Conservation (phyloP, 2,113 vertebrate genomes). For the Choloepus hoffmanni region DNA sequence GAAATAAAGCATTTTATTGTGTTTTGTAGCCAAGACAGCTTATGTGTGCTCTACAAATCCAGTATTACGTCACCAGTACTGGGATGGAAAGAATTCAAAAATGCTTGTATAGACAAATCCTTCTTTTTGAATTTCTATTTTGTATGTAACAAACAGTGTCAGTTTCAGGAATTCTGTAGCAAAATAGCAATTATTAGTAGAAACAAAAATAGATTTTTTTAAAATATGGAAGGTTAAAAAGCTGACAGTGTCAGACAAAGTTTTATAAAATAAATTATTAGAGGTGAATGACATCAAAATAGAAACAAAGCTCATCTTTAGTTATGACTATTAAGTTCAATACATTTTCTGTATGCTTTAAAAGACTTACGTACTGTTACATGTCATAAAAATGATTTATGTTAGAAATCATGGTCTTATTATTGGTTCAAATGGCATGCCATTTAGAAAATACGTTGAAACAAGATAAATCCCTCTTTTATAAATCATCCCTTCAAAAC, state of each 20-base stretch:
- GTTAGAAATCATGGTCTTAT: neutral
- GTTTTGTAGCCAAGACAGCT: slow-evolving; percentile 53
- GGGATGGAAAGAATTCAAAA: slow-evolving; percentile 50
- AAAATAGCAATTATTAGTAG: neutral
- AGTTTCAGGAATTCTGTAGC: neutral
- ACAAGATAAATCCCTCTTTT: neutral
- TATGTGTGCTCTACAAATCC: slow-evolving; percentile 26
- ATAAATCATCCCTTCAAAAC: neutral
- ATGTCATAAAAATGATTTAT: neutral
- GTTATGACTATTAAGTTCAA: neutral
- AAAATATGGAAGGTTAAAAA: neutral
- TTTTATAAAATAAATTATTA: neutral
- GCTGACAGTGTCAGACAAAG: neutral
- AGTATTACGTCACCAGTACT: neutral
- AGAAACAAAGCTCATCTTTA: neutral
- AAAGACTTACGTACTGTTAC: neutral
- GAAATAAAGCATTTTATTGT: slow-evolving; percentile 53
- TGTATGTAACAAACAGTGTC: neutral
- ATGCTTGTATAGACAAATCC: neutral
- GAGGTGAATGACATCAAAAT: neutral
- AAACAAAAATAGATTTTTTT: neutral
- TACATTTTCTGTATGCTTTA: neutral
- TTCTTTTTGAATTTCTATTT: slow-evolving; percentile 30
- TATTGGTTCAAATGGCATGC: neutral
- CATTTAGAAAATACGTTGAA: neutral